Evolutionary conservation across 2,797 vertebrate genomes (phyloP), one percentile per base, ranked within the genome.

Genomic region (Liparis tanakae): DNA sequence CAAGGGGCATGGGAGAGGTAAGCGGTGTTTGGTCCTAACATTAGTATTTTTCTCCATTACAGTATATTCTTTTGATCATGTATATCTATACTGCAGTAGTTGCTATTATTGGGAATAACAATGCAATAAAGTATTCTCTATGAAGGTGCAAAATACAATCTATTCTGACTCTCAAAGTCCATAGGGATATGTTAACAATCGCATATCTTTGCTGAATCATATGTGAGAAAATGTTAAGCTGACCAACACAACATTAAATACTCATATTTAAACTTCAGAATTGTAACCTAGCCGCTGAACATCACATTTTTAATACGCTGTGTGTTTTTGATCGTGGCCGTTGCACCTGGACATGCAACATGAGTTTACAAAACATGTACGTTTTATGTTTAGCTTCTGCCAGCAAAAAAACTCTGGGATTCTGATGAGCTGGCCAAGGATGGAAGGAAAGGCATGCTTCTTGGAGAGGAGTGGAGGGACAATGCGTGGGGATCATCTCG

Each of bases 361-460:
- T 36, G 9, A 55, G 51, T 9, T 55, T 54, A 5, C 43, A 57
- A 55, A 53, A 44, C 48, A 7, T 64, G 39, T 62, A 2, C 1
- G 6, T 14, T 56, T 37, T 67, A 37, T 79, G 79, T 70, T 71
- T 84, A 99, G 97, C 96, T 98, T 91, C 95, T 99, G 90, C 98
- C 98, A 81, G 96, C 97, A 72, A 99, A 99, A 95, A 99, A 99
- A 86, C 96, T 99, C 88, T 99, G 98, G 98, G 98, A 98, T 93
- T 96, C 97, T 81, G 98, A 99, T 93, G 98, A 99, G 90, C 89
- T 97, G 91, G 93, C 96, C 88, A 99, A 99, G 95, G 98, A 99
- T 94, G 97, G 97, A 91, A 96, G 98, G 90, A 99, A 99, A 96
- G 97, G 96, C 87, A 97, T 99, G 94, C 96, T 99, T 87, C 96